phyloP scores from a whole-genome alignment of 1,140 invertebrate species.

The Chironomus tepperi region DNA sequence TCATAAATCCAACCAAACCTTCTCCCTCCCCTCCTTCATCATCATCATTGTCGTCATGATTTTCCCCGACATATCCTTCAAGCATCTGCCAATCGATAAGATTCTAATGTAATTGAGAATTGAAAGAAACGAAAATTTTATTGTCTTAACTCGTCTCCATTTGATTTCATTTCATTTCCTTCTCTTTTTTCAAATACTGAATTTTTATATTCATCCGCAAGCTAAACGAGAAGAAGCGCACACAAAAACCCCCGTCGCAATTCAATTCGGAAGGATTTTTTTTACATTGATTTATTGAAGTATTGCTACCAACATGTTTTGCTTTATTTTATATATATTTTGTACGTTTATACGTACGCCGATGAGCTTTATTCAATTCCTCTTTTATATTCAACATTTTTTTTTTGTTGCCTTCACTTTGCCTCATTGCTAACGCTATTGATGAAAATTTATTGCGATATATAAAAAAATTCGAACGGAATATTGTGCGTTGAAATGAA shows the following conservation, averaged over 20 bases:
- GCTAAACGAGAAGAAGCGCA: neutral
- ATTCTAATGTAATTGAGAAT: slow-evolving; percentile 19
- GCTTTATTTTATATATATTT: neutral
- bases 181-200: neutral
- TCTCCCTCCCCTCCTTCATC: no score
- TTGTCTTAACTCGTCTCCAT: slow-evolving; percentile 21
- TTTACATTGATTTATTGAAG: slow-evolving; percentile 22
- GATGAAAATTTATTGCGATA: slow-evolving; percentile 19
- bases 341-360: neutral
- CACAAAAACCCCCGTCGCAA: neutral
- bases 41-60: no score
- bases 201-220: neutral
- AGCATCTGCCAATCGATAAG: slow-evolving; percentile 16
- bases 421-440: neutral
- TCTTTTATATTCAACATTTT: neutral
- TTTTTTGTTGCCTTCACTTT: neutral
- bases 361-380: slow-evolving; percentile 22
- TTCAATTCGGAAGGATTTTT: slow-evolving; percentile 21
- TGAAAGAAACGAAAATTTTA: slow-evolving; percentile 5
- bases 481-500: neutral
- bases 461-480: no score
- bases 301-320: slow-evolving; percentile 1
- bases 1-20: no score
- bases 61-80: neutral
- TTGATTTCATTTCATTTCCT: slow-evolving; percentile 1